Conservation (phyloP, 2,888 invertebrate genomes). For the Ellobium chinense region DNA sequence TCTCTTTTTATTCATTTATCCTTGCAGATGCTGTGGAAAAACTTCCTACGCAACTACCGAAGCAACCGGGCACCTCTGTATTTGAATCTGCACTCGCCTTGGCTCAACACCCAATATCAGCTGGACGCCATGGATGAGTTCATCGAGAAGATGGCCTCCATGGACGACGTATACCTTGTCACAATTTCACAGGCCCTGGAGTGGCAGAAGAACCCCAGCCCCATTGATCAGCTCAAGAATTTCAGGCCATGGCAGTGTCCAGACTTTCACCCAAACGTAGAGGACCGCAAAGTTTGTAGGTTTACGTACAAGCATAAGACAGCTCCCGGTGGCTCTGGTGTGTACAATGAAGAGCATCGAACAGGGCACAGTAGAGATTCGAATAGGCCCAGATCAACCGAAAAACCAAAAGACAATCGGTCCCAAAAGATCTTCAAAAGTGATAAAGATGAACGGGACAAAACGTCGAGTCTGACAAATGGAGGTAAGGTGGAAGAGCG, state of each 20-base stretch:
- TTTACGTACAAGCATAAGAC: constrained; percentile 47
- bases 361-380: background rate
- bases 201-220: constrained; percentile 70
- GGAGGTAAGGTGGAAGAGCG: constrained; percentile 29
- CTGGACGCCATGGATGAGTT: constrained; percentile 73
- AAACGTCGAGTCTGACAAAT: background rate
- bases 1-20: too few species aligned
- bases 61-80: constrained; percentile 88
- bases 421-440: background rate
- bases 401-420: background rate
- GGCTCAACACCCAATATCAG: constrained; percentile 67
- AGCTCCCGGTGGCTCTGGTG: background rate
- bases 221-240: constrained; percentile 58
- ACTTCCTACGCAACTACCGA: constrained; percentile 87
- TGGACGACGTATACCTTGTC: constrained; percentile 72
- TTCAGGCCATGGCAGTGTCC: constrained; percentile 70
- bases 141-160: constrained; percentile 62
- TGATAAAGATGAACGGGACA: background rate
- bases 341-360: background rate
- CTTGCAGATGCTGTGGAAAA: constrained; percentile 83
- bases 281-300: constrained; percentile 42
- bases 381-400: background rate
- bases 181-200: constrained; percentile 66
- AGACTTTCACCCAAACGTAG: constrained; percentile 47
- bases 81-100: constrained; percentile 89